Evolutionary conservation across 2,113 vertebrate species (phyloP).

Genomic region (human (Homo sapiens)): DNA sequence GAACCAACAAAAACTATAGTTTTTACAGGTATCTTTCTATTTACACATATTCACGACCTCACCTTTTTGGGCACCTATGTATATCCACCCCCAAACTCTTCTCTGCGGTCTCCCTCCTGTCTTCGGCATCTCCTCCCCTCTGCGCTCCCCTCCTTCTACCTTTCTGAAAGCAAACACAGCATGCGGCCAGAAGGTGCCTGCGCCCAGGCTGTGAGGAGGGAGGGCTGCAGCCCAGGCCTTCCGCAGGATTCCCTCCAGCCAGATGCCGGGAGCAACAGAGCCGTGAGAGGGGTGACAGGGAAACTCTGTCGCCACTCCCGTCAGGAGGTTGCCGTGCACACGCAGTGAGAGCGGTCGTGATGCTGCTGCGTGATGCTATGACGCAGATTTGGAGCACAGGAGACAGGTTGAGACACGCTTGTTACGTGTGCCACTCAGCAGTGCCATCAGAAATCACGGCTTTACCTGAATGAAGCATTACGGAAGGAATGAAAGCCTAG

Average conservation of each 20-base stretch:
- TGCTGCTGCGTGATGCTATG: accelerated
- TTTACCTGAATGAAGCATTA: not conserved
- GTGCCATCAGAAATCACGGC: not conserved
- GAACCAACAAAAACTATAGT: not conserved
- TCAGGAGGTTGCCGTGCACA: accelerated
- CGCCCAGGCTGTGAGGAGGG: not conserved
- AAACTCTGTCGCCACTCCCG: not conserved
- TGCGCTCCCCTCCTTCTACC: not conserved
- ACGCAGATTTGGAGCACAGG: not conserved
- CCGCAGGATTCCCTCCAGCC: not conserved
- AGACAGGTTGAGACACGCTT: not conserved
- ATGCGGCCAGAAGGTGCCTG: not conserved
- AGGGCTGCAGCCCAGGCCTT: not conserved
- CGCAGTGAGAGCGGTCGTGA: not conserved
- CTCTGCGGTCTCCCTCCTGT: not conserved
- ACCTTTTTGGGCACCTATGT: not conserved
- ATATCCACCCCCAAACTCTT: not conserved
- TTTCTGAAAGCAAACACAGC: not conserved
- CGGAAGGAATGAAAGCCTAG: not conserved
- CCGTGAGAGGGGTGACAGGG: not conserved
- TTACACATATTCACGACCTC: not conserved
- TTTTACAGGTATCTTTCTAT: not conserved
- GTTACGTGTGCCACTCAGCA: not conserved
- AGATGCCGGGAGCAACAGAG: too few species aligned
- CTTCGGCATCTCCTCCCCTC: not conserved